phyloP scores from a whole-genome alignment of 2,113 vertebrate genomes.

The Sinosuthora webbiana region DNA sequence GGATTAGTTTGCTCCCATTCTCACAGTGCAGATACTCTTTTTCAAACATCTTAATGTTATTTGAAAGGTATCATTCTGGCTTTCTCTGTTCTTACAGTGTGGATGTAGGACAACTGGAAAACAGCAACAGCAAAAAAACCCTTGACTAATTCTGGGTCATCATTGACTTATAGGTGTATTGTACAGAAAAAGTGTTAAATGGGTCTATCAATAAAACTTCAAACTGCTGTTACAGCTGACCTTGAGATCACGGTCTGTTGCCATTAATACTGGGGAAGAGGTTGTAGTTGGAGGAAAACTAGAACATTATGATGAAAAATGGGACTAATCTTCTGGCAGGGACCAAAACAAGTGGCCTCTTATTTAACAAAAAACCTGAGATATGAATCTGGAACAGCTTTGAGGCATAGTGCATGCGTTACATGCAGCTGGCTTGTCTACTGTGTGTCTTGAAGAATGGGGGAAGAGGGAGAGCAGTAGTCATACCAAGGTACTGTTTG shows the following conservation, averaged over 20 bases:
- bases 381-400: not conserved
- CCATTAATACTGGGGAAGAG: not conserved
- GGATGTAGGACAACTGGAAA: not conserved
- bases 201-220: not conserved
- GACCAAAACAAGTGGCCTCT: not conserved
- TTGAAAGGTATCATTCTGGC: not conserved
- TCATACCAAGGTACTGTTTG: not conserved
- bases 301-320: not conserved
- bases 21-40: not conserved
- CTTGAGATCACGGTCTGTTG: not conserved
- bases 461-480: not conserved
- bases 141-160: not conserved
- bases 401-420: not conserved
- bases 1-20: not conserved
- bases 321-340: not conserved
- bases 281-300: not conserved
- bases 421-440: not conserved
- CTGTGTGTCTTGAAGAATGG: not conserved
- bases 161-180: not conserved
- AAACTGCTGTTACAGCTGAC: not conserved
- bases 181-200: not conserved
- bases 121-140: rapidly evolving
- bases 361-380: not conserved
- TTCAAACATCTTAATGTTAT: not conserved
- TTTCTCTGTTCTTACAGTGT: not conserved